Conservation (phyloP, 2,888 invertebrate genomes). For the Campopleginae sp. region DNA sequence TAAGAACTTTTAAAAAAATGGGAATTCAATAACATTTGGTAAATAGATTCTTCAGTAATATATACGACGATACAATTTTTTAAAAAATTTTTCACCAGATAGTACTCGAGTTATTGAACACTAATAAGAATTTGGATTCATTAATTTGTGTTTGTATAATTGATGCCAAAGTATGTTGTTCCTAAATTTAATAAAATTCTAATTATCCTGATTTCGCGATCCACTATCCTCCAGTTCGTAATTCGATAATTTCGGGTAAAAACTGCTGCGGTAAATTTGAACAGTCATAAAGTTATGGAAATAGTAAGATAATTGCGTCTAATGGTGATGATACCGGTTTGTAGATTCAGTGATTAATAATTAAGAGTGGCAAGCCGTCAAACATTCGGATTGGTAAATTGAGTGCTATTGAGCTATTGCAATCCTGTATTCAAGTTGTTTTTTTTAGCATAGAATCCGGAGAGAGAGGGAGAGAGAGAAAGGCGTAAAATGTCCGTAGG, state of each 20-base stretch:
- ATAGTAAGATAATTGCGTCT: background rate
- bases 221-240: too few relatives aligned
- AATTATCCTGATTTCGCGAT: too few relatives aligned
- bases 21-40: too few relatives aligned
- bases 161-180: too few relatives aligned
- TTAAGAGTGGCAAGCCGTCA: constrained; percentile 20
- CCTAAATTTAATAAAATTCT: too few relatives aligned
- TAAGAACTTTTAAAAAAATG: too few relatives aligned
- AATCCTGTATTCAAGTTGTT: constrained; percentile 51
- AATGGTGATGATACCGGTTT: background rate
- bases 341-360: background rate
- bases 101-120: too few relatives aligned
- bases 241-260: background rate
- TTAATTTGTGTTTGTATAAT: too few relatives aligned
- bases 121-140: too few relatives aligned
- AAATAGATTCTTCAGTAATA: too few relatives aligned
- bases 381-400: constrained; percentile 52
- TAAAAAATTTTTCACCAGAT: too few relatives aligned
- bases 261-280: background rate
- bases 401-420: constrained; percentile 53
- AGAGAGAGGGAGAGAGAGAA: constrained; percentile 43
- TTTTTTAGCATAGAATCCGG: constrained; percentile 47
- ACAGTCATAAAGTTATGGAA: background rate
- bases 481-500: constrained; percentile 59
- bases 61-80: too few relatives aligned